These are phyloP conservation scores for Myrmophylax atrothorax DNA, from an alignment of 2,113 vertebrate genomes.

Conservation along the genomic window DNA sequence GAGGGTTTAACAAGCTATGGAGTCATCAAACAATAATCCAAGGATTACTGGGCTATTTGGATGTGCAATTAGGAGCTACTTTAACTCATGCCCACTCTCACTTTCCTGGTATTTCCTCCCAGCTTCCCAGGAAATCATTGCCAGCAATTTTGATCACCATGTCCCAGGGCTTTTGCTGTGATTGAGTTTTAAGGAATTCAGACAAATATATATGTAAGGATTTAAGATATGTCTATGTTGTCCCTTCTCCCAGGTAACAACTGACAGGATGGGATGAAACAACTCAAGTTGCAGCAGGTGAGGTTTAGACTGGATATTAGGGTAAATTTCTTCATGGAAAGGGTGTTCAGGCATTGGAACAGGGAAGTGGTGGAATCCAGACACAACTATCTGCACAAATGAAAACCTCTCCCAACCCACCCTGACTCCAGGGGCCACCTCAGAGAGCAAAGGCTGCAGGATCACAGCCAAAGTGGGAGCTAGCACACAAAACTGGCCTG, in stretches of 20 bases:
- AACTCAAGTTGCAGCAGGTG: fast-evolving
- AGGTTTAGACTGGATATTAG: background rate
- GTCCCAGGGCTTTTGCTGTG: background rate
- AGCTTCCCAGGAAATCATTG: background rate
- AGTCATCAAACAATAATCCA: background rate
- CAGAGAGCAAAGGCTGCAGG: background rate
- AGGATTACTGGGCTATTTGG: fast-evolving
- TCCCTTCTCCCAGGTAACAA: background rate
- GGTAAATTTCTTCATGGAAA: background rate
- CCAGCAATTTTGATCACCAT: background rate
- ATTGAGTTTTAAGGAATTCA: background rate
- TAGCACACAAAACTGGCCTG: background rate
- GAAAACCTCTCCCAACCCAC: background rate
- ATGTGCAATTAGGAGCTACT: background rate
- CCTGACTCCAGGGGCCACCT: background rate
- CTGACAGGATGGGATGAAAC: background rate
- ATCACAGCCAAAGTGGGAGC: fast-evolving
- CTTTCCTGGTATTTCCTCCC: background rate
- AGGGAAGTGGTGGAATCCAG: background rate
- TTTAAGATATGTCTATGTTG: fast-evolving
- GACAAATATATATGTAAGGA: too few species aligned
- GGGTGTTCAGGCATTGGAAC: fast-evolving
- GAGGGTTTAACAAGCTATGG: background rate
- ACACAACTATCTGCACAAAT: background rate
- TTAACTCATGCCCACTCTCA: background rate